Conservation (phyloP, 2,797 vertebrate genomes). For the Phrynocephalus forsythii region DNA sequence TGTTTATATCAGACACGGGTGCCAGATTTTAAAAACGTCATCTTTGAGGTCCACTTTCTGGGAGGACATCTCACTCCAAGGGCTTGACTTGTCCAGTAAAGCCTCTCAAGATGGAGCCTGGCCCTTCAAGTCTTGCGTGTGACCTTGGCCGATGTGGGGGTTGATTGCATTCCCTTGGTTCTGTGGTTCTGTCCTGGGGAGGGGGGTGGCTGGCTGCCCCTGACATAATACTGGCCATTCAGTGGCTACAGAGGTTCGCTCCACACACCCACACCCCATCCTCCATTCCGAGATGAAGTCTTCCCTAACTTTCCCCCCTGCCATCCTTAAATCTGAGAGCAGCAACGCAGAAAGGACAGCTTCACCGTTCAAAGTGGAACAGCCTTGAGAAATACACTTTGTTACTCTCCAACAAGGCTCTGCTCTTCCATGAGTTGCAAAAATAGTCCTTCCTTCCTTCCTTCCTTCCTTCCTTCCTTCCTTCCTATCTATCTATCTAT, state of each 20-base stretch:
- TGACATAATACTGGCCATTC: neutral
- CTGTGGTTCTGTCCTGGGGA: neutral
- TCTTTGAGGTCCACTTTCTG: neutral
- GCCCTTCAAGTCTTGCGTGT: neutral
- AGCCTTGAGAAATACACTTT: neutral
- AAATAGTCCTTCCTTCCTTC: too few relatives aligned
- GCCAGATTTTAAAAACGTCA: neutral
- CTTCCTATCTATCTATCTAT: too few relatives aligned
- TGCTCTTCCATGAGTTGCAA: too few relatives aligned
- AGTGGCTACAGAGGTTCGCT: neutral
- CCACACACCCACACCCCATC: too few relatives aligned
- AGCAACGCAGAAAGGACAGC: too few relatives aligned
- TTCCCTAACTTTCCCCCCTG: neutral
- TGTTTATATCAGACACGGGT: neutral
- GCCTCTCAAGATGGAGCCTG: neutral
- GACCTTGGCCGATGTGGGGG: neutral
- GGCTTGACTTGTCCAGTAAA: neutral
- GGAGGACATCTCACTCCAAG: neutral
- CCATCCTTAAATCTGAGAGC: neutral
- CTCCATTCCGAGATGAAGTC: neutral
- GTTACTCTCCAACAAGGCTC: neutral
- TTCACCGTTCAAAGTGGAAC: too few relatives aligned
- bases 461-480: too few relatives aligned
- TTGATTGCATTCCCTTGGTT: too few relatives aligned
- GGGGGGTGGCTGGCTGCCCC: neutral